These are phyloP conservation scores for Subanguina moxae DNA, from an alignment of 1,140 invertebrate species.

Conservation along the genomic window DNA sequence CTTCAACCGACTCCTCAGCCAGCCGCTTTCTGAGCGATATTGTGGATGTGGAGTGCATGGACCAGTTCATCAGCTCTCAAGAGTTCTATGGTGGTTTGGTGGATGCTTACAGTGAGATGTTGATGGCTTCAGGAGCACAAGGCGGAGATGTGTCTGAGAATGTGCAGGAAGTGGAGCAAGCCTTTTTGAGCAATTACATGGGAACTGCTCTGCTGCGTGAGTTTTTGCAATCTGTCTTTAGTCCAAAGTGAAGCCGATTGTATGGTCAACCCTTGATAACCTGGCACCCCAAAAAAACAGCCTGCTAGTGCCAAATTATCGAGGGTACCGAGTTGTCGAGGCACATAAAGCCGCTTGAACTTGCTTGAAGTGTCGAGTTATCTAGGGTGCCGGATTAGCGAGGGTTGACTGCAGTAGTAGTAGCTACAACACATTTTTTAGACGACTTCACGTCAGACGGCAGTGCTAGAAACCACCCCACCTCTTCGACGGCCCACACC, in stretches of 20 bases:
- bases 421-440: not conserved
- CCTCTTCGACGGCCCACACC: not conserved
- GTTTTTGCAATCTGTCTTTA: not conserved
- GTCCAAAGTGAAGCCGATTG: not conserved
- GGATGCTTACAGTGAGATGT: not conserved
- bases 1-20: not conserved
- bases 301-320: no score
- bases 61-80: not conserved
- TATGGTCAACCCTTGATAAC: no score
- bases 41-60: slow-evolving; percentile 2
- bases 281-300: no score
- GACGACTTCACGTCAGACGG: not conserved
- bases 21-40: not conserved
- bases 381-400: no score
- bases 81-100: not conserved
- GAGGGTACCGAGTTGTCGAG: no score
- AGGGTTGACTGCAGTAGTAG: no score
- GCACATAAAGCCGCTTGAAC: no score
- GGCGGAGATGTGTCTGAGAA: not conserved
- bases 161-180: not conserved
- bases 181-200: slow-evolving; percentile 1
- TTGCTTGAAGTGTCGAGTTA: no score
- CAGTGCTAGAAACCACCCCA: not conserved
- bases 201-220: not conserved
- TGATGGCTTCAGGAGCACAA: not conserved